Conservation (phyloP, 2,113 vertebrate species). For the Engraulis encrasicolus region DNA sequence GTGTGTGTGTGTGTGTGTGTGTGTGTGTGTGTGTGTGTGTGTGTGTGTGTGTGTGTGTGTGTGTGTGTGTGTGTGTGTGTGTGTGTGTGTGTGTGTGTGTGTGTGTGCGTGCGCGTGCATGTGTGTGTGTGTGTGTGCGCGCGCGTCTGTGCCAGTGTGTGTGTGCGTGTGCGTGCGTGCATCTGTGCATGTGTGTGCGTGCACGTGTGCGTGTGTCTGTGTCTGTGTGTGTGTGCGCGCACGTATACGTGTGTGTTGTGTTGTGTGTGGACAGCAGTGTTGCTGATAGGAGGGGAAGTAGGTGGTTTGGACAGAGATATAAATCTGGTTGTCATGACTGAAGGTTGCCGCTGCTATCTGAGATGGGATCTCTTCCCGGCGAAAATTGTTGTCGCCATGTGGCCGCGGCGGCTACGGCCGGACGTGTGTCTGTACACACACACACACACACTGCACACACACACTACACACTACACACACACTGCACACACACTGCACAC, state of each 20-base stretch:
- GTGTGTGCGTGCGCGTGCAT: no score
- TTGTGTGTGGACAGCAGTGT: no score
- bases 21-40: no score
- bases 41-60: no score
- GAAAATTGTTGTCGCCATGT: conserved; percentile 35
- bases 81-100: no score
- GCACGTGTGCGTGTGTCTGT: background rate
- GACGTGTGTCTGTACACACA: background rate
- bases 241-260: background rate
- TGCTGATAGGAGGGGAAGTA: conserved; percentile 8
- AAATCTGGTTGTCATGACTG: conserved; percentile 37
- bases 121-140: background rate
- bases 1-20: no score
- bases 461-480: no score
- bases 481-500: no score
- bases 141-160: no score
- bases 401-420: conserved; percentile 24
- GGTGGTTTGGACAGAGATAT: conserved; percentile 31
- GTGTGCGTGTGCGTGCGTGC: background rate
- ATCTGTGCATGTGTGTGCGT: background rate
- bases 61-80: no score
- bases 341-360: conserved; percentile 43
- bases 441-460: no score
- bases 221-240: background rate
- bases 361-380: conserved; percentile 39